Conservation (phyloP, 2,113 vertebrate genomes). For the Gnathonemus echidnorhynchus region DNA sequence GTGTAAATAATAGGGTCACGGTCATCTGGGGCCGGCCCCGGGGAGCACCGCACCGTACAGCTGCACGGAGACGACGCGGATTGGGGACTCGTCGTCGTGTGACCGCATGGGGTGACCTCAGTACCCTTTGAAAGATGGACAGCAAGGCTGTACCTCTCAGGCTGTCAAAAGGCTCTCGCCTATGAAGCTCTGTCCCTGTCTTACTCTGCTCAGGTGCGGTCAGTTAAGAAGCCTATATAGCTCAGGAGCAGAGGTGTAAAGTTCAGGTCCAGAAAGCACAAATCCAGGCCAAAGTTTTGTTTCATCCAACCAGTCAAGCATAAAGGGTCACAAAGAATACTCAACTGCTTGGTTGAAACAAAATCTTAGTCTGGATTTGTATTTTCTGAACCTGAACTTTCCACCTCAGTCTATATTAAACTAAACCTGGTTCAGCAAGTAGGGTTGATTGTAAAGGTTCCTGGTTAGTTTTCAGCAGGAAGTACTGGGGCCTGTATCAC, state of each 20-base stretch:
- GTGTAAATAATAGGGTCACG: background rate
- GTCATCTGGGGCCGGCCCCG: background rate
- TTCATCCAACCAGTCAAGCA: background rate
- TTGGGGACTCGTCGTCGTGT: background rate
- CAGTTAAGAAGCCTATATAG: background rate
- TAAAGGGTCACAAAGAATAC: background rate
- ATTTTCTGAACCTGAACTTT: background rate
- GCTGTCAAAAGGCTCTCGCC: background rate
- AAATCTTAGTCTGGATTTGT: background rate
- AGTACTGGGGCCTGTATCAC: background rate
- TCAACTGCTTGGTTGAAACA: background rate
- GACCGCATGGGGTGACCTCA: background rate
- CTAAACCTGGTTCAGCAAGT: background rate
- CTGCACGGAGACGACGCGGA: background rate
- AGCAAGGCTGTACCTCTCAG: background rate
- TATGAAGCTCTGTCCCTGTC: background rate
- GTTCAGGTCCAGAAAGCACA: background rate
- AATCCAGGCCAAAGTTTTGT: background rate
- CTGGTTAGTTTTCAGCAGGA: background rate
- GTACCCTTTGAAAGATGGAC: background rate
- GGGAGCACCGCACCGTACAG: background rate
- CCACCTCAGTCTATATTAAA: background rate
- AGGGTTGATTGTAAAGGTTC: background rate
- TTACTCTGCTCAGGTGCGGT: background rate
- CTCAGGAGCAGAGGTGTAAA: background rate